A percentile compares a stretch with the other conserved stretches of the same genome.
Evolutionary conservation across 2,888 invertebrate species (phyloP).

Genomic region (Panorpa germanica): DNA sequence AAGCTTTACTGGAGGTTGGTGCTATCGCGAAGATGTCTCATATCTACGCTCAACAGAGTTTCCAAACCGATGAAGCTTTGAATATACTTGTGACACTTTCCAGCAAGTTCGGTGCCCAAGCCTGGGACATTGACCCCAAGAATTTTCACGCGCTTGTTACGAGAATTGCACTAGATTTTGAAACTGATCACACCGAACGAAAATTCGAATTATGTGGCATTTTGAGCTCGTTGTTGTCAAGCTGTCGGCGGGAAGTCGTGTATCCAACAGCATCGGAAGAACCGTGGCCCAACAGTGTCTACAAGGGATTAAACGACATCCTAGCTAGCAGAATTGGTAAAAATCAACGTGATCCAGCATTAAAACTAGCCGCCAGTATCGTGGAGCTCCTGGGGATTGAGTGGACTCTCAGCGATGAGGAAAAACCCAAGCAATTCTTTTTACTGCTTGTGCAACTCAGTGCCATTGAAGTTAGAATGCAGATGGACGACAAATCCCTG

Average conservation of each 20-base stretch:
- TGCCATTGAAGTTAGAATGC: slow-evolving; percentile 88
- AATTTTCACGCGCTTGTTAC: slow-evolving; percentile 67
- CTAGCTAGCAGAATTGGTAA: slow-evolving; percentile 73
- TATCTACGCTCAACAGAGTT: slow-evolving; percentile 73
- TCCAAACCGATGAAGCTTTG: slow-evolving; percentile 76
- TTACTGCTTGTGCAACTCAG: slow-evolving; percentile 70
- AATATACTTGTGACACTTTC: slow-evolving; percentile 61
- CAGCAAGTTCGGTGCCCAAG: slow-evolving; percentile 45
- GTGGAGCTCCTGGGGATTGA: slow-evolving; percentile 68
- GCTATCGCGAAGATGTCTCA: slow-evolving; percentile 68
- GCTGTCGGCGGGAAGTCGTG: slow-evolving; percentile 48
- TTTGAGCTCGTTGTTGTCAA: slow-evolving; percentile 51
- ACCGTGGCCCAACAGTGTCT: slow-evolving; percentile 65
- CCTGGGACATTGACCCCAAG: slow-evolving; percentile 62
- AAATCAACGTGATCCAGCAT: slow-evolving; percentile 73
- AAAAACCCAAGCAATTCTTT: slow-evolving; percentile 60
- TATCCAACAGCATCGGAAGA: slow-evolving; percentile 44
- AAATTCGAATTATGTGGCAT: slow-evolving; percentile 80
- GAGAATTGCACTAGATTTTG: slow-evolving; percentile 72
- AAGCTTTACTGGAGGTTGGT: slow-evolving; percentile 56
- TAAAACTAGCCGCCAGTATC: slow-evolving; percentile 64
- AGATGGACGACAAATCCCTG: slow-evolving; percentile 69
- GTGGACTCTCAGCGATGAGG: slow-evolving; percentile 65
- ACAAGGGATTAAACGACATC: slow-evolving; percentile 67
- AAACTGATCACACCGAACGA: slow-evolving; percentile 69